Base-by-base conservation (phyloP, 2,888 invertebrate genomes). In the Diplolepis rosae region DNA sequence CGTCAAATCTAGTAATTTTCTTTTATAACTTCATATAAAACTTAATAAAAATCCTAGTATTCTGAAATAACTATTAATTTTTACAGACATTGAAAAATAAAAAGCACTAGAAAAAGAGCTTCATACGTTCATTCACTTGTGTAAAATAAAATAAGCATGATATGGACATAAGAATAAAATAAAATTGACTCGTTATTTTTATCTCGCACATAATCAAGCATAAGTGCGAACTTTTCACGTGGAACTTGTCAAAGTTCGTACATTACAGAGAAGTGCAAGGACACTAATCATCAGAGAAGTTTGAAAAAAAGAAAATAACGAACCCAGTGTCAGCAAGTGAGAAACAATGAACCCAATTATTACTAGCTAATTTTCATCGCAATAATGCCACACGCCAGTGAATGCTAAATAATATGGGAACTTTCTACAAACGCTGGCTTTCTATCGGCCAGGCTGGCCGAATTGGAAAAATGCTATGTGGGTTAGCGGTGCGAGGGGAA, bases 401-500 rank as follows among this genome's bases (percentile, higher is more conserved):
- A 84, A 84, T 84, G 84, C 82, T 84, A 83, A 85, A 85, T 84
- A 84, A 85, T 83, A 84, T 79, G 79, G 77, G 74, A 82, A 87
- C 87, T 87, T 87, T 87, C 87, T 87, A 86, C 82, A 77, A 81
- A 71, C 76, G 70, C 35, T 69, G 74, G 74, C 76, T 74, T 76
- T 77, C 77, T 77, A 77, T 77, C 79, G 81, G 73, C 67, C 69
- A 75, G 68, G 30, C 73, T 45, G 65, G 69, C 68, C 66, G 84
- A 85, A 85, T 85, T 82, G 83, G 84, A 85, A 85, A 85, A 85
- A 85, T 84, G 80, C 79, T 81, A 85, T 85, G 82, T 85, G 80
- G 85, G 85, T 85, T 85, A 84, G 78, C 79, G 74, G 80, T 77
- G 77, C 70, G 67, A 54, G 71, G 71, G 71, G 75, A 74, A 83